phyloP scores from a whole-genome alignment of 2,797 vertebrate species.

The Danio jaintianensis region DNA sequence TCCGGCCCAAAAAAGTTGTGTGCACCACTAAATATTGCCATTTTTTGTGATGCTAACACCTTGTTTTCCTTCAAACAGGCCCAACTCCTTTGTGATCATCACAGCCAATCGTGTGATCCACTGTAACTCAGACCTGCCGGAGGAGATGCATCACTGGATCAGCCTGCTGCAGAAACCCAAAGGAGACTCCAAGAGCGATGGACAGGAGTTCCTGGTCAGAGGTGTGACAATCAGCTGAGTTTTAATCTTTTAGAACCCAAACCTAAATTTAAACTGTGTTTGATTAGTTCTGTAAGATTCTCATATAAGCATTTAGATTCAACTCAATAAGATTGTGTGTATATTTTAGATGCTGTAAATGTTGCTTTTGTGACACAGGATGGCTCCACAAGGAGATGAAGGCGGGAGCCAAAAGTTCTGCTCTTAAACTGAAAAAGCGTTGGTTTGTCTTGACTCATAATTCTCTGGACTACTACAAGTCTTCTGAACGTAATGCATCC shows the following conservation, averaged over 20 bases:
- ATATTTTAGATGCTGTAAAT: background rate
- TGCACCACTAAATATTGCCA: too few relatives aligned
- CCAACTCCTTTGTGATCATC: slow-evolving; percentile 88
- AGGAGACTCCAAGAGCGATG: slow-evolving; percentile 83
- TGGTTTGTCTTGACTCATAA: slow-evolving; percentile 93
- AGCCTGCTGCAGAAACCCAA: slow-evolving; percentile 87
- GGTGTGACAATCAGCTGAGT: slow-evolving; percentile 64
- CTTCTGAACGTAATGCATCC: slow-evolving; percentile 85
- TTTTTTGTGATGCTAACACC: background rate
- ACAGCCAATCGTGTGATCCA: slow-evolving; percentile 88
- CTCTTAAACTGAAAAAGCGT: slow-evolving; percentile 92
- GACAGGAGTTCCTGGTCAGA: slow-evolving; percentile 85
- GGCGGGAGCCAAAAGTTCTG: slow-evolving; percentile 86
- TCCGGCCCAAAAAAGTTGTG: too few relatives aligned
- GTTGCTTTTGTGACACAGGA: slow-evolving; percentile 70
- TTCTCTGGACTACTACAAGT: slow-evolving; percentile 93
- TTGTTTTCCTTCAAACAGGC: slow-evolving; percentile 64
- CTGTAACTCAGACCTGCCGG: slow-evolving; percentile 86
- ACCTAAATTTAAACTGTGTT: background rate
- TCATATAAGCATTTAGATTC: background rate
- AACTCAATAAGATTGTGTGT: background rate
- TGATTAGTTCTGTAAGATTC: background rate
- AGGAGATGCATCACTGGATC: slow-evolving; percentile 91
- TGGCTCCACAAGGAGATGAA: slow-evolving; percentile 95
- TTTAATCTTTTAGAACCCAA: background rate